Evolutionary conservation across 2,888 invertebrate species (phyloP), one percentile per base, ranked within the genome.

Genomic region (Caenorhabditis japonica): DNA sequence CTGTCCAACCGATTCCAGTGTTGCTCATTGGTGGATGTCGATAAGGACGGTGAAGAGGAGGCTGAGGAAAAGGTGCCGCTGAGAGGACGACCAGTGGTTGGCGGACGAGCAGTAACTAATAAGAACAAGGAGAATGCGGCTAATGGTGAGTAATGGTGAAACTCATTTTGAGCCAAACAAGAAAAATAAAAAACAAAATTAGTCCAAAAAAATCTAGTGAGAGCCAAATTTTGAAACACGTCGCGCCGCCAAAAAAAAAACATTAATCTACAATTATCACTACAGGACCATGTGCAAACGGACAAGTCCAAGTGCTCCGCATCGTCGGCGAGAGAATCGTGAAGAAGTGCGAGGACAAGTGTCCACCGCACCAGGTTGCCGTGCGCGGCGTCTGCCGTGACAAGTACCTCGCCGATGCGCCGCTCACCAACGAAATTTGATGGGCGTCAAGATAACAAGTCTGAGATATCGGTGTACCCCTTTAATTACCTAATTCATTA

Each of bases 361-460:
- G 85, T 68, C 85, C 85, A 27, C 80, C 83, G 34, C 81, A 85
- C 43, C 80, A 80, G 77, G 82, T 83, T 38, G 82, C 86, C 17
- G 79, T 84, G 7, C 81, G 85, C 25, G 85, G 85, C 21, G 68
- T 86, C 51, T 86, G 86, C 61, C 79, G 84, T 33, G 85, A 85
- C 59, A 76, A 82, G 59, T 81, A 83, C 56, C 59, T 69, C 52
- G 74, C 74, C 53, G 74, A 74, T 51, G 74, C 74, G 33, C 74
- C 74, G 38, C 52, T 74, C 43, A 74, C 56, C 53, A 74, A 74
- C 56, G 74, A 74, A 51, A 68, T 73, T 36, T 73, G 58, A 73
- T 36, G 39, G 51, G 59, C 46, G 49, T 38, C 30, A 36, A 34
- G 25, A 10, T 27, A 15, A 49, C 30, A 4, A 23, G n/a, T 34